phyloP scores from a whole-genome alignment of 2,113 vertebrate species.

The Glaucomys volans region DNA sequence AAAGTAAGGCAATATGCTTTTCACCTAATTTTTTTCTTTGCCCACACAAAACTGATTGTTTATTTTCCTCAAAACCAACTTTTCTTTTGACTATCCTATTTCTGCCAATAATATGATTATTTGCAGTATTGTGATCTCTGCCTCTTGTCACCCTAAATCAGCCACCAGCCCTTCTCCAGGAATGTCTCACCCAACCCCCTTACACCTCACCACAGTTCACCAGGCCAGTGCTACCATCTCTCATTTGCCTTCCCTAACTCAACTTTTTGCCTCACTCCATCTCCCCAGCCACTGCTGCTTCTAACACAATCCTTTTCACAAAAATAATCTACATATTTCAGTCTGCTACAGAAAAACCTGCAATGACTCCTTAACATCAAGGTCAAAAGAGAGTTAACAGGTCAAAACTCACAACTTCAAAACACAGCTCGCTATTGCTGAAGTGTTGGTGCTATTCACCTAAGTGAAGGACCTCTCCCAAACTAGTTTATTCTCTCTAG shows the following conservation, averaged over 20 bases:
- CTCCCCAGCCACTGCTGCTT: neutral
- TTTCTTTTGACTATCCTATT: neutral
- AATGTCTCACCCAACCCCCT: rapidly evolving
- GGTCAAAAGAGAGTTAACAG: neutral
- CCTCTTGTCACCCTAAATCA: neutral
- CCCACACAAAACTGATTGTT: neutral
- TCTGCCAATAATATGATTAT: neutral
- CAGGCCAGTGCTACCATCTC: rapidly evolving
- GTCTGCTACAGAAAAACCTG: neutral
- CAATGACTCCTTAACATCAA: neutral
- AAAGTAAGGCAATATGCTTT: neutral
- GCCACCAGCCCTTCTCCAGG: neutral
- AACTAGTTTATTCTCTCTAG: neutral
- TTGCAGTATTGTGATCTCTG: neutral
- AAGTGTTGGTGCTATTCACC: neutral
- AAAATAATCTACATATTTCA: neutral
- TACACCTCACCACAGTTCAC: neutral
- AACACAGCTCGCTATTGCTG: neutral
- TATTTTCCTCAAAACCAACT: neutral
- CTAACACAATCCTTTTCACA: neutral
- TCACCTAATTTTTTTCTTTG: neutral
- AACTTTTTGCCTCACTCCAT: neutral
- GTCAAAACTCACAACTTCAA: neutral
- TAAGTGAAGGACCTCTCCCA: neutral
- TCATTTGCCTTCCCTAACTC: neutral